Evolutionary conservation across 1,140 invertebrate species (phyloP), one percentile per base, ranked within the genome.

Genomic region (Lepeophtheirus salmonis): DNA sequence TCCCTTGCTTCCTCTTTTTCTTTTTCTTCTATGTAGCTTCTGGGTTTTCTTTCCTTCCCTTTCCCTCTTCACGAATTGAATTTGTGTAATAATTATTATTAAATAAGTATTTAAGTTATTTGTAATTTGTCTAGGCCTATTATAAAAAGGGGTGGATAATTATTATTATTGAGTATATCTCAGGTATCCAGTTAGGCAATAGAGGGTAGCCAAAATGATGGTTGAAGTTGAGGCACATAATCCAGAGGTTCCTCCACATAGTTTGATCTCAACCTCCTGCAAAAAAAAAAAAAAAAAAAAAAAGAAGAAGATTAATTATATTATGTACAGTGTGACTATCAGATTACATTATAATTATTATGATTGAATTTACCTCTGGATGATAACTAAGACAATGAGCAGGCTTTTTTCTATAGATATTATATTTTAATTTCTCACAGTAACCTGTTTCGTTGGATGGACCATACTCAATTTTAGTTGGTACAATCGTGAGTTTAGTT

Each of bases 321-420:
- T 41, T 41, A n/a, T 10, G 6, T 6, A 41, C 14, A 1, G 13
- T 12, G 53, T 58, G 12, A 59, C n/a, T 1, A 14, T 17, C 20
- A 61, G 55, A 41, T 57, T 17, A 2, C 12, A 18, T 2, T 1
- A 2, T 55, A 10, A 21, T 60, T 16, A 1, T 10, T 61, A 23
- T 12, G 1, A 14, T n/a, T 20, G 20, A 63, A 17, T 6, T 78
- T 69, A 82, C 81, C 72, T 88, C 84, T 13, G 85, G 84, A 72
- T 89, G 87, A 71, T 89, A 88, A 66, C 84, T 88, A 66, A 86
- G 82, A 71, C 86, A 89, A 70, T 84, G 49, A 53, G 76, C 77
- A 26, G 84, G 83, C 65, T 83, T 76, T 61, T 77, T 74, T 65
- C 84, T 74, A 68, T 79, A 75, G 68, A 82, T 68, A 61, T 74